These are phyloP conservation scores for Dipodomys spectabilis DNA, from an alignment of 2,113 vertebrate genomes.

Conservation along the genomic window DNA sequence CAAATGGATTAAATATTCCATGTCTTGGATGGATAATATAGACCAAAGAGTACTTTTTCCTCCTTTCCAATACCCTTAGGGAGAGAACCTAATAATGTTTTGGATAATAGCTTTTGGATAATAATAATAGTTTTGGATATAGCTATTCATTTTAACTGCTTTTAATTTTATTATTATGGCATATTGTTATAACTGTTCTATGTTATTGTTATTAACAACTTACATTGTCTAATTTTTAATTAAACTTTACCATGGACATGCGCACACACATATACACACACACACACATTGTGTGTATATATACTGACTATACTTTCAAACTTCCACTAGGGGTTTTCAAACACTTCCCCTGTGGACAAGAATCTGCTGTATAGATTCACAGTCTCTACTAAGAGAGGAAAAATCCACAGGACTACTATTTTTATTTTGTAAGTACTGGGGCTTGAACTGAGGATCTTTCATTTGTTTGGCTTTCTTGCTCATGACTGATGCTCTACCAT, in stretches of 20 bases:
- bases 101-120: neutral
- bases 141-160: conserved; percentile 5
- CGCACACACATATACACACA: no score
- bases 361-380: neutral
- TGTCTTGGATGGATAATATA: neutral
- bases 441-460: no score
- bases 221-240: neutral
- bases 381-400: neutral
- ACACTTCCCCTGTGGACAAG: neutral
- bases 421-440: no score
- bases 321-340: neutral
- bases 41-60: neutral
- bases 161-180: neutral
- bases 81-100: neutral
- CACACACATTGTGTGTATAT: neutral
- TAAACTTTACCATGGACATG: neutral
- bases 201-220: neutral
- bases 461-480: no score
- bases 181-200: neutral
- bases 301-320: neutral
- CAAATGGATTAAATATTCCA: neutral
- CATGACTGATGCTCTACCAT: no score
- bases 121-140: neutral
- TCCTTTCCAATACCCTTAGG: neutral
- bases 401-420: neutral